Conservation (phyloP, 2,888 invertebrate species). For the Dolomedes plantarius region DNA sequence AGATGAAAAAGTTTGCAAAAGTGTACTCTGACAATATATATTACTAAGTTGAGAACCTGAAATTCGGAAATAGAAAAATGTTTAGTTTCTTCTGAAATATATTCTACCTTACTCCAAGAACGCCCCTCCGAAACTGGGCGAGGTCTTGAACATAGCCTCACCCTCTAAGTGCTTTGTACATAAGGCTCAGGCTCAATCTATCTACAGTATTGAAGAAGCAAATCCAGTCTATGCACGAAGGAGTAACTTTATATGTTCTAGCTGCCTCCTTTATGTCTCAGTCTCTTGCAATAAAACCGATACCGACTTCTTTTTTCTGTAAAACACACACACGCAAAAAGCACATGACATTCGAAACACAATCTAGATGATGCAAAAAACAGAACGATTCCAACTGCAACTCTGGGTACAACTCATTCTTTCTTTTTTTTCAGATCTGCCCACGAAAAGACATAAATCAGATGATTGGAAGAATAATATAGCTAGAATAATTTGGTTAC, state of each 20-base stretch:
- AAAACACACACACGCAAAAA: conserved; percentile 7
- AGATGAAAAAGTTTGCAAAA: no score
- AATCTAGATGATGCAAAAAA: conserved; percentile 50
- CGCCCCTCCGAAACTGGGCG: background rate
- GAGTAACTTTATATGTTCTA: conserved; percentile 23
- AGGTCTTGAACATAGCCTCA: background rate
- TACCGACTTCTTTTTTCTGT: conserved; percentile 20
- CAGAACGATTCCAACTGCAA: background rate
- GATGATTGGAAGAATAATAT: background rate
- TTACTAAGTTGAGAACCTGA: no score
- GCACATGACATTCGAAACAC: conserved; percentile 19
- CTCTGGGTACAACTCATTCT: background rate
- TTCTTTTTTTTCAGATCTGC: background rate
- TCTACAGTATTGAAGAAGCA: conserved; percentile 45
- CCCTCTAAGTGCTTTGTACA: background rate
- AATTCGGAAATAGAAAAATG: background rate
- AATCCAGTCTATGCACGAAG: conserved; percentile 14
- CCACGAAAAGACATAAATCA: background rate
- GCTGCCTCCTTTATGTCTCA: conserved; percentile 41
- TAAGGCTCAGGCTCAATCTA: background rate
- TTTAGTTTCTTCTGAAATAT: background rate
- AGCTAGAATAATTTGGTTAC: background rate
- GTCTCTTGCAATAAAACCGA: conserved; percentile 31
- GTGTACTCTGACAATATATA: no score
- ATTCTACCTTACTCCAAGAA: no score